Evolutionary conservation across 2,888 invertebrate genomes (phyloP).

Genomic region (Smittia sp.): DNA sequence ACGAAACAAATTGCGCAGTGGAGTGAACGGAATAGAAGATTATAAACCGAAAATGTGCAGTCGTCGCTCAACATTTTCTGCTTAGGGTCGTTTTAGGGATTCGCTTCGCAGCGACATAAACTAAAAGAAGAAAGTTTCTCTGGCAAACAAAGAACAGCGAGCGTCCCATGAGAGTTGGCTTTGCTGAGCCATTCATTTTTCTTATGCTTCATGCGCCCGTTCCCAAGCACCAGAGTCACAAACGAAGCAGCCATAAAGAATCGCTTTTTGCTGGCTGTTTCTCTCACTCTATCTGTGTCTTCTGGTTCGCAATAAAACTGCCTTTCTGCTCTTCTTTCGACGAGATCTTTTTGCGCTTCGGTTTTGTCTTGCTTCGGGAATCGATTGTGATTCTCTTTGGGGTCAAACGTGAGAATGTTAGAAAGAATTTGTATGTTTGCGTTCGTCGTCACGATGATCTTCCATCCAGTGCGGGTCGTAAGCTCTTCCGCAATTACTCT

Average conservation of each 20-base stretch:
- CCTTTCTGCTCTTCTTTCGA: background rate
- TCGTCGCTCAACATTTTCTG: background rate
- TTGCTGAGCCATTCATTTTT: background rate
- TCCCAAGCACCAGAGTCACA: background rate
- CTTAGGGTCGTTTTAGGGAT: background rate
- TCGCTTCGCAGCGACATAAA: background rate
- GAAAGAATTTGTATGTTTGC: background rate
- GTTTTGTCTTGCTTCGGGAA: background rate
- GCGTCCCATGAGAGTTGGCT: background rate
- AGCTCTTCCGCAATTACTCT: too few relatives aligned
- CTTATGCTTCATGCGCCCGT: background rate
- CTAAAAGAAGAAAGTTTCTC: background rate
- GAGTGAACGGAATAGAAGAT: slow-evolving; percentile 28
- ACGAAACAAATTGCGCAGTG: slow-evolving; percentile 19
- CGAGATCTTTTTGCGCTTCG: background rate
- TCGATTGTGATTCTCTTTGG: background rate
- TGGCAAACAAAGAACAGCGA: background rate
- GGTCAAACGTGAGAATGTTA: slow-evolving; percentile 8
- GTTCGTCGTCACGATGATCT: too few relatives aligned
- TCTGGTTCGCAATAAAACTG: background rate
- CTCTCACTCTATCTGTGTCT: background rate
- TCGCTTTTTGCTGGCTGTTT: background rate
- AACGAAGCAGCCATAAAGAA: background rate
- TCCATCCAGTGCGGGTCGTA: too few relatives aligned
- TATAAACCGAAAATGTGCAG: background rate